Base-by-base conservation (phyloP, 2,888 invertebrate species). In the Troilus luridus region DNA sequence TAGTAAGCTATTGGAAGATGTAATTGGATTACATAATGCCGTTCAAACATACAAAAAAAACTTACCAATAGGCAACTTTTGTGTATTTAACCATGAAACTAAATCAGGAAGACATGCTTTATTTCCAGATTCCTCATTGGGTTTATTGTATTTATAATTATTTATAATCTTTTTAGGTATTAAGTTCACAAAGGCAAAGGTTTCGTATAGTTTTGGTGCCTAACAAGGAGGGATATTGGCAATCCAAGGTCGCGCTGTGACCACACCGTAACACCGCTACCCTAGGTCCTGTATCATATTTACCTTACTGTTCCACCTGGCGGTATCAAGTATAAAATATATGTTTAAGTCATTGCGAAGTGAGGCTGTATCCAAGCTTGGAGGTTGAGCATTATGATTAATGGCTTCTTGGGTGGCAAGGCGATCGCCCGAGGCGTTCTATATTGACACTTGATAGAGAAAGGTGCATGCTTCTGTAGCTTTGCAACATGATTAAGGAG, bases 321-420 rank as follows among this genome's bases (percentile, higher is more conserved):
- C 24, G 24, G 12, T 27, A 27, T 27, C 67, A 24, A 0, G 24
- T 11, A 67, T 24, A n/a, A 10, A 12, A 67, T 67, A 14, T 67
- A 67, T 67, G 67, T 1, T 67, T 24, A 67, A 24, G 10, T 67
- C 24, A 5, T 9, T 67, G 67, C 67, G 24, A 67, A 67, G 9
- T 24, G 24, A 67, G 24, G 24, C 67, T 24, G 12, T 67, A 24
- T 9, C 67, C 14, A 67, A 67, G 67, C 24, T 67, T 24, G 24
- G 24, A 67, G 67, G 67, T 67, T 67, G 24, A 67, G 67, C 1
- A 24, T 12, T 24, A 67, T 67, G 67, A 67, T 67, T 67, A 67
- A 67, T 67, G 14, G 67, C 67, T 67, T 67, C 67, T 67, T 67
- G 67, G 67, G 67, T 67, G 67, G 67, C 67, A 67, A 24, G 67